These are phyloP conservation scores for Eupithecia vulgata DNA, from an alignment of 2,888 invertebrate genomes.

Conservation along the genomic window DNA sequence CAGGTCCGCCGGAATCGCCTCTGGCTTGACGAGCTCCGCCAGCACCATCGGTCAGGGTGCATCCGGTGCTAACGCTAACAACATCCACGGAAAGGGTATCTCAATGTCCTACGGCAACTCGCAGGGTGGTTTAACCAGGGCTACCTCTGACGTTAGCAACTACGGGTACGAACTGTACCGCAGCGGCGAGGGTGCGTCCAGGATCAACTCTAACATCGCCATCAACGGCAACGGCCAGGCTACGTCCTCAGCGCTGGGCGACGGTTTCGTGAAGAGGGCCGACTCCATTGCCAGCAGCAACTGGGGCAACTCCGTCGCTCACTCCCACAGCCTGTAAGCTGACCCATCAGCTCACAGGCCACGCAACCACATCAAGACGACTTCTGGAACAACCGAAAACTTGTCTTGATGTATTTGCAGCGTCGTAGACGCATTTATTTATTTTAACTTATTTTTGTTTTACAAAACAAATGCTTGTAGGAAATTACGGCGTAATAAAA, in stretches of 20 bases:
- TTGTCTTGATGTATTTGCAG: slow-evolving; percentile 80
- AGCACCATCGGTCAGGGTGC: slow-evolving; percentile 8
- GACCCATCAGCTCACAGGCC: slow-evolving; percentile 23
- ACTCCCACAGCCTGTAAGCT: slow-evolving; percentile 61
- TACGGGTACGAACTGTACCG: slow-evolving; percentile 44
- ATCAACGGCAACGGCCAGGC: slow-evolving; percentile 65
- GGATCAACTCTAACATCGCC: slow-evolving; percentile 60
- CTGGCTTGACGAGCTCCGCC: slow-evolving; percentile 1
- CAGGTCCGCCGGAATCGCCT: background rate
- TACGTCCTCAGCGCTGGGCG: slow-evolving; percentile 58
- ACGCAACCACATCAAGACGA: slow-evolving; percentile 78
- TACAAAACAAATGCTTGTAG: slow-evolving; percentile 10
- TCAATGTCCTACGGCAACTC: background rate
- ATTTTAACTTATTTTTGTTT: slow-evolving; percentile 47
- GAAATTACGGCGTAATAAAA: slow-evolving; percentile 28
- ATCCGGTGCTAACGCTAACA: background rate
- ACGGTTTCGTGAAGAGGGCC: slow-evolving; percentile 50
- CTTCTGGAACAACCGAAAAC: slow-evolving; percentile 58
- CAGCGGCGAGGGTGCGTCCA: slow-evolving; percentile 39
- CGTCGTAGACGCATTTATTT: slow-evolving; percentile 57
- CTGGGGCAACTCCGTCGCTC: slow-evolving; percentile 65
- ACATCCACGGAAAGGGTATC: background rate
- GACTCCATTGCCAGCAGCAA: slow-evolving; percentile 58
- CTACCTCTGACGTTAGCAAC: slow-evolving; percentile 47
- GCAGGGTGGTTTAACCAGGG: slow-evolving; percentile 43